Conservation (phyloP, 2,113 vertebrate genomes). For the Hymenochirus boettgeri region DNA sequence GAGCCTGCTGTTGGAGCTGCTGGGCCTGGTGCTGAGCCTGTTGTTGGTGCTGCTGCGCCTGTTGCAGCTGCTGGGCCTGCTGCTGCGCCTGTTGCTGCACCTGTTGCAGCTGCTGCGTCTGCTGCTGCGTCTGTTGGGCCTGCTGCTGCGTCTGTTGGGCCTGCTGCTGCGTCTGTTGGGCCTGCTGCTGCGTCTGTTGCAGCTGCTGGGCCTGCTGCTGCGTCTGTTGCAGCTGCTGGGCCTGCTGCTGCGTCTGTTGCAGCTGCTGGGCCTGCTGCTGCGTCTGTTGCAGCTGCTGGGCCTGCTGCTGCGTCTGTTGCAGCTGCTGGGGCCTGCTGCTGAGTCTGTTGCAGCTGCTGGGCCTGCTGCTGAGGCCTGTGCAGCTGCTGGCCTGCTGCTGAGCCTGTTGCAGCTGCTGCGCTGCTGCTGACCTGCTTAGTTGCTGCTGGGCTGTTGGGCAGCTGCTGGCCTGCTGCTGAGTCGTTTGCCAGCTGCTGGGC, state of each 20-base stretch:
- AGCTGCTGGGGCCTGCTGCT: neutral
- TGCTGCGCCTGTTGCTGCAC: neutral
- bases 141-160: constrained; percentile 51
- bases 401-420: neutral
- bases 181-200: constrained; percentile 54
- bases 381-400: constrained; percentile 1
- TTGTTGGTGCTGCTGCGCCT: constrained; percentile 4
- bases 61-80: neutral
- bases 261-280: neutral
- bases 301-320: constrained; percentile 9
- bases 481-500: neutral
- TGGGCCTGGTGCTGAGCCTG: neutral
- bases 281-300: neutral
- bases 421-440: neutral
- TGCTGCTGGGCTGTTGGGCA: neutral
- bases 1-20: constrained; percentile 31
- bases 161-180: constrained; percentile 30
- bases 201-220: constrained; percentile 37
- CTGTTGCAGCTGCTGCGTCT: neutral
- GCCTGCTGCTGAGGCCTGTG: neutral
- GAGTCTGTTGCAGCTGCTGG: neutral
- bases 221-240: neutral
- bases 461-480: neutral
- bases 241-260: neutral
- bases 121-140: neutral